These are phyloP conservation scores for Hyposmocoma kahamanoa DNA, from an alignment of 1,140 invertebrate species.

Conservation along the genomic window DNA sequence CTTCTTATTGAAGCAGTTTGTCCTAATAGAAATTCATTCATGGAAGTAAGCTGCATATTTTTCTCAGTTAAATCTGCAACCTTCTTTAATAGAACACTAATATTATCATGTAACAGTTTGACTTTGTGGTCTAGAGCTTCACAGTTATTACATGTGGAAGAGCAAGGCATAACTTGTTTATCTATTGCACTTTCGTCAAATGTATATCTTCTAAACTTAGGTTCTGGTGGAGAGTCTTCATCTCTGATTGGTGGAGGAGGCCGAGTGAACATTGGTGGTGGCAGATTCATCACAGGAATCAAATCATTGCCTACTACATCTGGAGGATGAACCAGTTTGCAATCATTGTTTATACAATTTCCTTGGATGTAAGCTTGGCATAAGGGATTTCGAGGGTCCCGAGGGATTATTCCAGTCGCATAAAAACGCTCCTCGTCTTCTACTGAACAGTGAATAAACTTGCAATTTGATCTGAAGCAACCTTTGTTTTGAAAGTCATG, in stretches of 20 bases:
- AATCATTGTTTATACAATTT: slow-evolving; percentile 46
- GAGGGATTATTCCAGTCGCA: slow-evolving; percentile 44
- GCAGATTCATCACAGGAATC: slow-evolving; percentile 24
- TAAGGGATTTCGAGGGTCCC: slow-evolving; percentile 30
- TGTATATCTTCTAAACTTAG: slow-evolving; percentile 54
- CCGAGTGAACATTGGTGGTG: slow-evolving; percentile 34
- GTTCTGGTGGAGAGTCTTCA: slow-evolving; percentile 57
- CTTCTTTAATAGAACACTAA: slow-evolving; percentile 61
- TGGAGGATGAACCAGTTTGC: slow-evolving; percentile 40
- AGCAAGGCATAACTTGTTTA: slow-evolving; percentile 34
- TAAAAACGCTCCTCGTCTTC: slow-evolving; percentile 61
- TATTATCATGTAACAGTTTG: slow-evolving; percentile 63
- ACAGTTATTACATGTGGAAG: slow-evolving; percentile 51
- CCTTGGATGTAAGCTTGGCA: slow-evolving; percentile 48
- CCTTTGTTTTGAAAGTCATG: slow-evolving; percentile 68
- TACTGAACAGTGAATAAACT: slow-evolving; percentile 49
- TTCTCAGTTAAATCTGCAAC: slow-evolving; percentile 60
- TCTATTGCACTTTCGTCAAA: slow-evolving; percentile 45
- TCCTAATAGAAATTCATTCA: slow-evolving; percentile 66
- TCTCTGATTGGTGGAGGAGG: slow-evolving; percentile 44
- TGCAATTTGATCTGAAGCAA: slow-evolving; percentile 56
- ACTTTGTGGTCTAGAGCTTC: slow-evolving; percentile 57
- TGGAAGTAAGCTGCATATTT: slow-evolving; percentile 59
- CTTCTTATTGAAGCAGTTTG: slow-evolving; percentile 54
- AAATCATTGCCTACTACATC: slow-evolving; percentile 36